Percentiles rank a stretch among this genome's conserved stretches.
Conservation (phyloP, 2,797 vertebrate genomes). For the Distichodus sexfasciatus region DNA sequence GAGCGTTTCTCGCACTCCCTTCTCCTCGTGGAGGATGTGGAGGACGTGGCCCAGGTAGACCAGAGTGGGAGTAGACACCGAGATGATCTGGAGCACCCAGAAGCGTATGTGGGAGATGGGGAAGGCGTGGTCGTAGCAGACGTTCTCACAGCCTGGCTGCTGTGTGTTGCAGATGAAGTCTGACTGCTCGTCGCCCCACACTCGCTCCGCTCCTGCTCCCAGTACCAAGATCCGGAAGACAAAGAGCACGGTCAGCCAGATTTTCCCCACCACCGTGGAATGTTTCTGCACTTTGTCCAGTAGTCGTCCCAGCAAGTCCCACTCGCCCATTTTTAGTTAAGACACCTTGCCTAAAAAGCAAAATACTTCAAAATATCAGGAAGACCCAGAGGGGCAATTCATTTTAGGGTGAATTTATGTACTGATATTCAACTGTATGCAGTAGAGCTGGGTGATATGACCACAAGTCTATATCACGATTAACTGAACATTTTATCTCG, state of each 20-base stretch:
- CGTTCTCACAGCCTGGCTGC: conserved; percentile 92
- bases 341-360: conserved; percentile 1
- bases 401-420: too few species aligned
- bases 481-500: too few species aligned
- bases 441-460: too few species aligned
- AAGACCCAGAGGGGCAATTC: too few species aligned
- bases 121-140: conserved; percentile 91
- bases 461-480: too few species aligned
- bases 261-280: conserved; percentile 90
- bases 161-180: conserved; percentile 92
- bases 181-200: conserved; percentile 94
- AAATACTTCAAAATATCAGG: too few species aligned
- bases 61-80: conserved; percentile 73
- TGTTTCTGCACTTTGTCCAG: conserved; percentile 94
- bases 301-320: conserved; percentile 89
- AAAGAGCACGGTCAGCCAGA: conserved; percentile 95
- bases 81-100: conserved; percentile 94
- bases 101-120: conserved; percentile 94
- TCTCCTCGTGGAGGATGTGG: conserved; percentile 82
- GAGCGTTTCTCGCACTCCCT: conserved; percentile 80
- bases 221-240: conserved; percentile 95
- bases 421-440: too few species aligned
- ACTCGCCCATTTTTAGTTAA: conserved; percentile 83
- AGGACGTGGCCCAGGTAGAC: conserved; percentile 76
- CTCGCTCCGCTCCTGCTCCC: conserved; percentile 82